A percentile compares a stretch with the other conserved stretches of the same genome.
Evolutionary conservation across 2,888 invertebrate genomes (phyloP).

Genomic region (Leptopilina syphax): DNA sequence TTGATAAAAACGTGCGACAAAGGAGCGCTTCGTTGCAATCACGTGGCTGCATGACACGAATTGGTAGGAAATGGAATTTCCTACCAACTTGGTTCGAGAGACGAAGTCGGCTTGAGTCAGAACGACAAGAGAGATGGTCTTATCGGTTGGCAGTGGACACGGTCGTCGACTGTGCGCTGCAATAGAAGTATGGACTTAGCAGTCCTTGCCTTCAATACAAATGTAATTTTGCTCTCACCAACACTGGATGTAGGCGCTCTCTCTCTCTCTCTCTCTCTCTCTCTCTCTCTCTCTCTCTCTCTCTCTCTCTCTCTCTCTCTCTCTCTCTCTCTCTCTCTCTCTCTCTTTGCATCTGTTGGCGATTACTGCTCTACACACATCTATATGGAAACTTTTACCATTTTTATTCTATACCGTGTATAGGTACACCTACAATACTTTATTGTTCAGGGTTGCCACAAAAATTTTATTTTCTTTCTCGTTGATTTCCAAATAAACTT

Average conservation of each 20-base stretch:
- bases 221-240: constrained; percentile 22
- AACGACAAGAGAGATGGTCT: constrained; percentile 61
- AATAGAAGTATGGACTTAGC: constrained; percentile 15
- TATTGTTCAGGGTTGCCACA: too few species aligned
- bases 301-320: not conserved
- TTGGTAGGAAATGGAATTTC: constrained; percentile 69
- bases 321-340: too few species aligned
- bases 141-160: constrained; percentile 64
- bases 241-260: not conserved
- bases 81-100: constrained; percentile 58
- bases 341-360: not conserved
- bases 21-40: constrained; percentile 39
- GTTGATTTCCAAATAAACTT: too few species aligned
- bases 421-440: too few species aligned
- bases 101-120: constrained; percentile 8
- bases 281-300: not conserved
- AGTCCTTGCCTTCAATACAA: constrained; percentile 26
- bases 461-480: too few species aligned
- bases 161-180: constrained; percentile 58
- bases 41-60: constrained; percentile 57
- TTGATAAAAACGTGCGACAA: constrained; percentile 40
- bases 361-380: too few species aligned
- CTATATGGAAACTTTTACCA: too few species aligned
- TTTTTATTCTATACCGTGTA: too few species aligned
- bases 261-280: too few species aligned